A percentile compares a stretch with the other conserved stretches of the same genome.
phyloP scores from a whole-genome alignment of 2,888 invertebrate species.

The Andrena hattorfiana region DNA sequence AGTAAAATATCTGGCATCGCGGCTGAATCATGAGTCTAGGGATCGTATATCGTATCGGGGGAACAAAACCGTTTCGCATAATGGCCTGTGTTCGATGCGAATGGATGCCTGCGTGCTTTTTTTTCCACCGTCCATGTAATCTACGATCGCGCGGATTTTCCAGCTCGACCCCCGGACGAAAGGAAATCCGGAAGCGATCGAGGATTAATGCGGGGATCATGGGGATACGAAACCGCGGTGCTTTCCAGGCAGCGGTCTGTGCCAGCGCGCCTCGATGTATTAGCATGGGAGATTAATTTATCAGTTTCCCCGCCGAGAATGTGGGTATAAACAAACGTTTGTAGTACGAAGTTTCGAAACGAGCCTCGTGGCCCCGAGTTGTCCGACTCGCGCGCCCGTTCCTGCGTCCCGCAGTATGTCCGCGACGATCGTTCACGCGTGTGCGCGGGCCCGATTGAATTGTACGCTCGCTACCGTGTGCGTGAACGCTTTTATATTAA shows the following conservation, averaged over 20 bases:
- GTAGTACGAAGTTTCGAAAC: slow-evolving; percentile 66
- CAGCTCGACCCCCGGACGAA: slow-evolving; percentile 23
- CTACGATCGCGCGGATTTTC: slow-evolving; percentile 26
- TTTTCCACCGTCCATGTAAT: background rate
- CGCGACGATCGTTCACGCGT: background rate
- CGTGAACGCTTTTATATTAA: slow-evolving; percentile 62
- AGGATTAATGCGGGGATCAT: slow-evolving; percentile 66
- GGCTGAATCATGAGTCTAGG: background rate
- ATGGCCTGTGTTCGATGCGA: slow-evolving; percentile 22
- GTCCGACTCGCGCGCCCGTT: slow-evolving; percentile 9
- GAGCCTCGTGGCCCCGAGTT: slow-evolving; percentile 58
- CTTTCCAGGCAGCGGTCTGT: slow-evolving; percentile 49
- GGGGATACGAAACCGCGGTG: slow-evolving; percentile 59
- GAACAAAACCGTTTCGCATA: slow-evolving; percentile 30
- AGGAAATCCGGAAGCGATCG: slow-evolving; percentile 71
- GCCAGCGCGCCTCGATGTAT: slow-evolving; percentile 61
- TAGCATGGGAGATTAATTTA: slow-evolving; percentile 75
- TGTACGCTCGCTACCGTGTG: slow-evolving; percentile 63
- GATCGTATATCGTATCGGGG: background rate
- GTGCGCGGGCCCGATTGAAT: slow-evolving; percentile 61
- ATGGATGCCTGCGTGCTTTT: slow-evolving; percentile 10
- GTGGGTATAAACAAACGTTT: slow-evolving; percentile 70
- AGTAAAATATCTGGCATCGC: background rate
- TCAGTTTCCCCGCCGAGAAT: slow-evolving; percentile 65
- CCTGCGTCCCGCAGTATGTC: slow-evolving; percentile 3